phyloP scores from a whole-genome alignment of 1,140 invertebrate species.

The Atta texana region DNA sequence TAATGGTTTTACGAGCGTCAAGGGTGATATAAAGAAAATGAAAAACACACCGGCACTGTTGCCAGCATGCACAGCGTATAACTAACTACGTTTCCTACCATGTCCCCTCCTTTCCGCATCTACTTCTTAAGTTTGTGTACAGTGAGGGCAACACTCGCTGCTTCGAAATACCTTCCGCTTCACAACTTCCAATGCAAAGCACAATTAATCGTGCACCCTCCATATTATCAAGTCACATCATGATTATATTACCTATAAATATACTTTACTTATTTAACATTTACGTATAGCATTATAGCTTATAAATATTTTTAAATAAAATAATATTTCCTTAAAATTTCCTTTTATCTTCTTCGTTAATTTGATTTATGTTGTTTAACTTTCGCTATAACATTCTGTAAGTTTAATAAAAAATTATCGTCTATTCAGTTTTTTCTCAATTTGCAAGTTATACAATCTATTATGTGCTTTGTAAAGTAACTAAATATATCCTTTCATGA shows the following conservation, averaged over 20 bases:
- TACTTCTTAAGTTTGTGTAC: slow-evolving; percentile 83
- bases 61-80: slow-evolving; percentile 84
- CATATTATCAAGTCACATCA: not conserved
- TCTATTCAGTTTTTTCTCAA: not conserved
- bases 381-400: not conserved
- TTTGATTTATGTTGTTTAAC: slow-evolving; percentile 19
- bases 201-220: slow-evolving; percentile 79
- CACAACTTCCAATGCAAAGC: slow-evolving; percentile 80
- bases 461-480: slow-evolving; percentile 7
- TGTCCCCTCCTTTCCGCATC: slow-evolving; percentile 73
- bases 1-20: slow-evolving; percentile 94
- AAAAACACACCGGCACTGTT: slow-evolving; percentile 88
- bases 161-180: slow-evolving; percentile 58
- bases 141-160: slow-evolving; percentile 3
- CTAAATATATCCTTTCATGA: slow-evolving; percentile 13
- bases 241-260: not conserved
- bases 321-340: not conserved
- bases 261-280: not conserved
- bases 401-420: slow-evolving; percentile 14
- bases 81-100: slow-evolving; percentile 81
- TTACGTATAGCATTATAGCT: not conserved
- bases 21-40: slow-evolving; percentile 95
- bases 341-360: not conserved
- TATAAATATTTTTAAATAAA: slow-evolving; percentile 3
- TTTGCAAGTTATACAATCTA: slow-evolving; percentile 22